Base-by-base conservation (phyloP, 2,113 vertebrate species). In the Prolemur simus region DNA sequence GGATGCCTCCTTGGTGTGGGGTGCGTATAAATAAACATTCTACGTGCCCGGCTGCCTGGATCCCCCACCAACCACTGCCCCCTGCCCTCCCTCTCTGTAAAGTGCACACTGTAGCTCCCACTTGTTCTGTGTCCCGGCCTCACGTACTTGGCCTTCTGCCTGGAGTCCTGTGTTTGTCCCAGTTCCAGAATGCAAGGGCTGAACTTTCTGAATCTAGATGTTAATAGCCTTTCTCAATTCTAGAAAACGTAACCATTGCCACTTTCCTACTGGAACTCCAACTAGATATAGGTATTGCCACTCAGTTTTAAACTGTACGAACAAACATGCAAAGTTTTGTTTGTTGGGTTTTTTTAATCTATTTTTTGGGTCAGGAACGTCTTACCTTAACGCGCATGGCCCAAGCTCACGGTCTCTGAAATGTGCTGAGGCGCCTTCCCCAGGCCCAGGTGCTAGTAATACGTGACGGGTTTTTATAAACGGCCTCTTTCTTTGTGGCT, bases 11-110 rank as follows among this genome's bases (percentile, higher is more conserved):
- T 52, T 21, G 23, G 25, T 23, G n/a, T 23, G 45, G 17, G 5
- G 45, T 32, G 23, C 81, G 27, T n/a, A 12, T 86, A 27, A 78
- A 66, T 10, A 60, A 52, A 54, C 8, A 1, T 32, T 78, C 37
- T 63, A 8, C 32, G 27, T 13, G 4, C 14, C 13, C n/a, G 29
- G 37, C 74, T 54, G 56, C 56, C 42, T 9, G 34, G 27, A 27
- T 2, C 5, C 32, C 66, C 39, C 15, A 8, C 4, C 34, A 60
- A 10, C 6, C 32, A 25, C 20, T 0, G 3, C 49, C n/a, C 12
- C 8, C 3, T 5, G 11, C 39, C 23, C 23, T 20, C 21, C 66
- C 25, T 2, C 81, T 45, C 17, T 29, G 17, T 11, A 6, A 34
- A 11, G 32, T 6, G 2, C 23, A 47, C 47, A 8, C 21, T 58